Conservation (phyloP, 2,797 vertebrate species). For the Channallabes apus region DNA sequence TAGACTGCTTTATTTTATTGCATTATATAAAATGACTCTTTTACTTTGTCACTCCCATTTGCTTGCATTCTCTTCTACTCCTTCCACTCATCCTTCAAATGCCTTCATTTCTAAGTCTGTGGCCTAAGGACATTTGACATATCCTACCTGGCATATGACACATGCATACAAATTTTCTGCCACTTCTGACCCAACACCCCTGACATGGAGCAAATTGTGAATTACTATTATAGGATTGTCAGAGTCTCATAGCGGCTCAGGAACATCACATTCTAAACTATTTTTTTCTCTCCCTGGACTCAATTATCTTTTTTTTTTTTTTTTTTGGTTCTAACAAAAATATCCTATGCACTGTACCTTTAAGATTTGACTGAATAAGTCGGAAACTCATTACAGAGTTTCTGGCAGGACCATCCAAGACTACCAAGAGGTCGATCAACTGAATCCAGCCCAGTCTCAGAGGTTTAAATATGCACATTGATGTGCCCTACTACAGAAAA, state of each 20-base stretch:
- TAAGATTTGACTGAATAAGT: constrained; percentile 12
- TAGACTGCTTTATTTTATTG: background rate
- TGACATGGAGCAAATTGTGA: background rate
- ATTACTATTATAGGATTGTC: constrained; percentile 5
- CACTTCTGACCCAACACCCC: background rate
- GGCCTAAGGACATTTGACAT: background rate
- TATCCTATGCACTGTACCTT: background rate
- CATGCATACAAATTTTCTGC: background rate
- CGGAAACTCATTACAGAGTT: constrained; percentile 28
- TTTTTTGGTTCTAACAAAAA: background rate
- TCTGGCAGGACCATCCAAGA: constrained; percentile 24
- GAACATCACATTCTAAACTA: background rate
- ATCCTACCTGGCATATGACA: background rate
- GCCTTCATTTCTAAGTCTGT: background rate
- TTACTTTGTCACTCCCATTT: background rate
- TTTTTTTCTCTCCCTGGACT: background rate
- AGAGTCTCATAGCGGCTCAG: background rate
- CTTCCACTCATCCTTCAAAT: background rate
- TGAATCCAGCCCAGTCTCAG: constrained; percentile 25
- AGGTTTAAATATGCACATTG: constrained; percentile 29
- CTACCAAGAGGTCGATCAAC: constrained; percentile 25
- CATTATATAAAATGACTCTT: background rate
- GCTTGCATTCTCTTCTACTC: background rate
- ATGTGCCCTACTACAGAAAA: constrained; percentile 30
- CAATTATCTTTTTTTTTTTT: background rate